A percentile compares a stretch with the other conserved stretches of the same genome.
Evolutionary conservation across 2,113 vertebrate species (phyloP).

Genomic region (Myotis yumanensis): DNA sequence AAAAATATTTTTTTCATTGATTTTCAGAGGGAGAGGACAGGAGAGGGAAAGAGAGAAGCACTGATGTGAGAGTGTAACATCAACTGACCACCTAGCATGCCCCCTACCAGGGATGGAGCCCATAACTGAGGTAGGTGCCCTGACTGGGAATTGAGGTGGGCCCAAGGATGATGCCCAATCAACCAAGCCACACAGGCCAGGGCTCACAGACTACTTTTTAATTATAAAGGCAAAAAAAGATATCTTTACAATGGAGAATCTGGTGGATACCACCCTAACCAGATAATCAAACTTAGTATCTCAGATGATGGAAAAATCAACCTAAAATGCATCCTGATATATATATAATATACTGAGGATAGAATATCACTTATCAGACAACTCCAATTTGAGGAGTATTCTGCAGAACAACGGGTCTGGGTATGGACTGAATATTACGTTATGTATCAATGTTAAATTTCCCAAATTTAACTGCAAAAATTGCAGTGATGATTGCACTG

Average conservation of each 20-base stretch:
- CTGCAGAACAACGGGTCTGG: background rate
- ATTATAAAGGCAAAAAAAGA: background rate
- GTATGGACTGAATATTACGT: background rate
- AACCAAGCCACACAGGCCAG: too few species aligned
- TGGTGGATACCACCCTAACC: background rate
- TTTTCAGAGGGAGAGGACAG: too few species aligned
- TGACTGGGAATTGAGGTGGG: too few species aligned
- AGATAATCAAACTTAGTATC: background rate
- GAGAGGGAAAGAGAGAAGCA: too few species aligned
- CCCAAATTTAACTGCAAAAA: background rate
- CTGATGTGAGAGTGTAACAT: too few species aligned
- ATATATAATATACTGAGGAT: background rate
- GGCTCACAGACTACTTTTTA: background rate
- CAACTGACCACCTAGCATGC: too few species aligned
- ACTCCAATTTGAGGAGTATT: slow-evolving; percentile 14
- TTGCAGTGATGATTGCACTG: background rate
- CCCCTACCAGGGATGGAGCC: too few species aligned
- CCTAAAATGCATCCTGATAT: background rate
- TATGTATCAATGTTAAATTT: background rate
- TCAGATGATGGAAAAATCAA: background rate
- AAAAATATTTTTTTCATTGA: too few species aligned
- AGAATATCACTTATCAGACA: background rate
- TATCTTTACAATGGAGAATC: background rate
- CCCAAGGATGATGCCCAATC: too few species aligned
- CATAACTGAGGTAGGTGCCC: too few species aligned